phyloP scores from a whole-genome alignment of 2,113 vertebrate species.

The Chiloscyllium plagiosum region DNA sequence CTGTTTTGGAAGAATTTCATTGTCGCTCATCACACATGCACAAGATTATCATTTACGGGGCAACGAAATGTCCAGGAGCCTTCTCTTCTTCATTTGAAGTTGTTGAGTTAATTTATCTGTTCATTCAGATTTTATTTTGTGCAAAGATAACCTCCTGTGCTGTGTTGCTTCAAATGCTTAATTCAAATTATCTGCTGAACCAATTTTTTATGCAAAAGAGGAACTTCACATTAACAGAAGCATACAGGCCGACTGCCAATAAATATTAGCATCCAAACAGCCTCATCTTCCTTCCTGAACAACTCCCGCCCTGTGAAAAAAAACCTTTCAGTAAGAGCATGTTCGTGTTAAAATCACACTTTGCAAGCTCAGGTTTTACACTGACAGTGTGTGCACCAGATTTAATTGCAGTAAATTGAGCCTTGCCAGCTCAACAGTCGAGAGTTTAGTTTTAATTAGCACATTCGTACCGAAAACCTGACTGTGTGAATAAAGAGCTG shows the following conservation, averaged over 20 bases:
- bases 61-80: neutral
- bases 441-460: neutral
- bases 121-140: neutral
- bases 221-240: neutral
- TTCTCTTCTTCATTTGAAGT: neutral
- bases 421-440: neutral
- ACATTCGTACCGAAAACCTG: neutral
- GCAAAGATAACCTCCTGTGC: neutral
- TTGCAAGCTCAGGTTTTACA: conserved; percentile 7
- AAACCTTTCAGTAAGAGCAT: conserved; percentile 20
- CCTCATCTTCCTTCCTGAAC: neutral
- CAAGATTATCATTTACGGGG: neutral
- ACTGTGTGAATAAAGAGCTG: neutral
- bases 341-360: conserved; percentile 31
- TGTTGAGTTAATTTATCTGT: neutral
- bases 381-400: neutral
- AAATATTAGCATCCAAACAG: neutral
- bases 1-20: neutral
- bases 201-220: neutral
- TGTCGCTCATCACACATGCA: neutral
- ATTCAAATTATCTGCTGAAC: neutral
- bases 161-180: neutral
- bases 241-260: neutral
- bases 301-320: neutral
- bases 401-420: neutral